phyloP scores from a whole-genome alignment of 2,113 vertebrate genomes.

The Onychostruthus taczanowskii region DNA sequence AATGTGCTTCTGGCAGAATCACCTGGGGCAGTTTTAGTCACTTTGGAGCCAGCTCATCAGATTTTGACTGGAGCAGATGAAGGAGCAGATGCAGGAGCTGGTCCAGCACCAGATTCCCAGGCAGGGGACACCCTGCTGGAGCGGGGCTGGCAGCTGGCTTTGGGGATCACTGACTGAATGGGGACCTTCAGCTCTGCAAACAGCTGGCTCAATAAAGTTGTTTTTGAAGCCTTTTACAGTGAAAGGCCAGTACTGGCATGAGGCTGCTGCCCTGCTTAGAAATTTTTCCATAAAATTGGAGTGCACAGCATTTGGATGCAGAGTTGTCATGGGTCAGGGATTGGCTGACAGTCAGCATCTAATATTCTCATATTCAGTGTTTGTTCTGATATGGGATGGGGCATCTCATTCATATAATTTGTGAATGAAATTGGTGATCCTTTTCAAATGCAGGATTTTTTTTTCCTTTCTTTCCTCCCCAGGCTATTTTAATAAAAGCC shows the following conservation, averaged over 20 bases:
- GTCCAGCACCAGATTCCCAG: neutral
- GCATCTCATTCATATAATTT: neutral
- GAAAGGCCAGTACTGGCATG: neutral
- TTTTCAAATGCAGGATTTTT: neutral
- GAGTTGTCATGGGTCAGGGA: neutral
- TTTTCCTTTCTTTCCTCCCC: neutral
- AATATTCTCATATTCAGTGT: neutral
- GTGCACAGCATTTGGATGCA: neutral
- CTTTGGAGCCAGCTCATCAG: neutral
- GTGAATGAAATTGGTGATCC: neutral
- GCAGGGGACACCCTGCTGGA: neutral
- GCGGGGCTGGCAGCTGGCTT: neutral
- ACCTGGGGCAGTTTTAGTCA: neutral
- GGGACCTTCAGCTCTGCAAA: neutral
- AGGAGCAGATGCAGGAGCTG: conserved; percentile 32
- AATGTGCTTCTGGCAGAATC: neutral
- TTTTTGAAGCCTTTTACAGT: neutral
- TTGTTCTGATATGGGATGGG: neutral
- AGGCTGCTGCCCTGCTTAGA: neutral
- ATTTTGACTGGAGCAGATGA: neutral
- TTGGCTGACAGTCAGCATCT: neutral
- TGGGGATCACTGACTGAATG: neutral
- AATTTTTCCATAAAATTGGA: neutral
- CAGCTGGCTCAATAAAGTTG: neutral
- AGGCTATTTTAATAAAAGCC: neutral